phyloP scores from a whole-genome alignment of 2,888 invertebrate genomes.

The Tromatobia lineatoria region DNA sequence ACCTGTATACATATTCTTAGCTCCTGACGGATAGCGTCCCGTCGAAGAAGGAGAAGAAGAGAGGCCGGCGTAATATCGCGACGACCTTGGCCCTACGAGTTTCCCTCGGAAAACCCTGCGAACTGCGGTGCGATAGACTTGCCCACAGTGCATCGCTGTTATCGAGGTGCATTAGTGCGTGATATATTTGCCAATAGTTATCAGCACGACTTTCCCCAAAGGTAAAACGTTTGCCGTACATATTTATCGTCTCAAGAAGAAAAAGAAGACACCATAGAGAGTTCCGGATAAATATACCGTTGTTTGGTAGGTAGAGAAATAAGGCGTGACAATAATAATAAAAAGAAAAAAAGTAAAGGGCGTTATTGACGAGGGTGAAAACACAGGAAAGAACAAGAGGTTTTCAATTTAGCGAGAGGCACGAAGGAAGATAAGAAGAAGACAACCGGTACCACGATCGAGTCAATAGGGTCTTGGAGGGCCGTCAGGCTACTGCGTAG shows the following conservation, averaged over 20 bases:
- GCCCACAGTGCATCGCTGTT: background rate
- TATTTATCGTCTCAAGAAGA: constrained; percentile 37
- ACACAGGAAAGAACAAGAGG: background rate
- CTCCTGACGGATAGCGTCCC: constrained; percentile 8
- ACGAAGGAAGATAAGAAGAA: constrained; percentile 15
- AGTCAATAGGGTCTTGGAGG: constrained; percentile 79
- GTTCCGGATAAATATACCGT: background rate
- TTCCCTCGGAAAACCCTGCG: background rate
- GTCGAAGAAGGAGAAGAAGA: background rate
- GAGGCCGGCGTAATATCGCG: background rate
- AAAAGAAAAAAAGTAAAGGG: background rate
- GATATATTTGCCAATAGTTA: background rate
- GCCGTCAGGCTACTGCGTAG: constrained; percentile 81
- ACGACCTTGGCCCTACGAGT: constrained; percentile 18
- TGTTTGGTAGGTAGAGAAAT: background rate
- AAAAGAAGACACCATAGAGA: constrained; percentile 60
- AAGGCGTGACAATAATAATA: background rate
- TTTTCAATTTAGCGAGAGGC: background rate
- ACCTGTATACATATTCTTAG: background rate
- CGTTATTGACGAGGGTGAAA: background rate
- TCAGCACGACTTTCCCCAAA: constrained; percentile 27
- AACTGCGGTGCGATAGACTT: constrained; percentile 34
- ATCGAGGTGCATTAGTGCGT: background rate
- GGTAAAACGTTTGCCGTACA: background rate
- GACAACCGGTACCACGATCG: constrained; percentile 80